Percentiles rank a stretch among this genome's conserved stretches.
Conservation (phyloP, 2,113 vertebrate species). For the Elephas maximus region DNA sequence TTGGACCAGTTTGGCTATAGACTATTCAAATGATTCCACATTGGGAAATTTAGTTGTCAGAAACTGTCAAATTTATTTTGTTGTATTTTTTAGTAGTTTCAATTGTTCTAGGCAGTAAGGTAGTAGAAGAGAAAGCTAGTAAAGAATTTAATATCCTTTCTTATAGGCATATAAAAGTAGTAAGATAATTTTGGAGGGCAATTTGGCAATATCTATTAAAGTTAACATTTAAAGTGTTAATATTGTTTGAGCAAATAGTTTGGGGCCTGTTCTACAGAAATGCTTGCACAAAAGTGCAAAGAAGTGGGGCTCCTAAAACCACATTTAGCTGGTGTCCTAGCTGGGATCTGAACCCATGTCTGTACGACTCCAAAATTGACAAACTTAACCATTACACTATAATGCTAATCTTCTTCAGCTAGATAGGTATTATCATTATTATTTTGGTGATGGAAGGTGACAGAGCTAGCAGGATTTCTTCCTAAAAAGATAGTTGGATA, state of each 20-base stretch:
- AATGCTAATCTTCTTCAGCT: neutral
- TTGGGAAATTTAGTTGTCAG: constrained; percentile 1
- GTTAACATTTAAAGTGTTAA: neutral
- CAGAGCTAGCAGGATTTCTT: neutral
- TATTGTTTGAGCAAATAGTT: neutral
- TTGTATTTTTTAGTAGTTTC: neutral
- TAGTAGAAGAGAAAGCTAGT: constrained; percentile 4
- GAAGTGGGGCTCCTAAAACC: neutral
- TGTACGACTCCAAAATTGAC: neutral
- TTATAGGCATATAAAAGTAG: constrained; percentile 19
- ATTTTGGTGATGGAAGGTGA: neutral
- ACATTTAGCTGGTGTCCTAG: neutral
- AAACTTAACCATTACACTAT: neutral
- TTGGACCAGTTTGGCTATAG: neutral
- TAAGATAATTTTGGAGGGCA: neutral
- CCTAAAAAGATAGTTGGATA: neutral
- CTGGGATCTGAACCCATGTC: neutral
- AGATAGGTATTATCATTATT: neutral
- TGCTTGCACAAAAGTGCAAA: neutral
- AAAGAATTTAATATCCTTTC: constrained; percentile 36
- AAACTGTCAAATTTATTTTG: constrained; percentile 32
- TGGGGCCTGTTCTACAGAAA: neutral
- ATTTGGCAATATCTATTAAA: constrained; percentile 1
- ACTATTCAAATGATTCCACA: neutral
- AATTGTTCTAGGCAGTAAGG: neutral